Percentiles rank a stretch among this genome's conserved stretches.
Evolutionary conservation across 2,797 vertebrate genomes (phyloP).

Genomic region (Myotis findleyi): DNA sequence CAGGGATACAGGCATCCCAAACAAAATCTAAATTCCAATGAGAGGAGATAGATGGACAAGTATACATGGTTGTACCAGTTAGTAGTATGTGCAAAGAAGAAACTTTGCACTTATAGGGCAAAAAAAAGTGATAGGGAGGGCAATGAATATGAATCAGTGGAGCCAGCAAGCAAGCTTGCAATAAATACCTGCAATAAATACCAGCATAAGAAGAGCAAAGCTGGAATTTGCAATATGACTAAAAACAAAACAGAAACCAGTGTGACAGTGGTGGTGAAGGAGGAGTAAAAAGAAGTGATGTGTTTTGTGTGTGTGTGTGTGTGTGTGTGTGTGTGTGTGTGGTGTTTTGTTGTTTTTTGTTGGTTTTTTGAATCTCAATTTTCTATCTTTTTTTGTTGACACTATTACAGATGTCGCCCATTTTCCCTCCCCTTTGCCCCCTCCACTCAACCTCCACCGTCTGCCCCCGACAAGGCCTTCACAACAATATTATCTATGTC

Average conservation of each 20-base stretch:
- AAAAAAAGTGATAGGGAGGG: not conserved
- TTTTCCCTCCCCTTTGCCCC: not conserved
- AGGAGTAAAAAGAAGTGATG: no score
- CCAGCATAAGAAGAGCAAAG: not conserved
- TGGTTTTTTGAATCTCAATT: no score
- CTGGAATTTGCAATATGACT: not conserved
- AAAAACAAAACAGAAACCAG: not conserved
- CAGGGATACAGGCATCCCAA: not conserved
- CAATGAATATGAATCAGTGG: not conserved
- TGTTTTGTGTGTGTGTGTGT: no score
- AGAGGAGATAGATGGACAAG: not conserved
- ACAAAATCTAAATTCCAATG: not conserved
- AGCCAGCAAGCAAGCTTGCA: not conserved
- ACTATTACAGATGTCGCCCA: not conserved
- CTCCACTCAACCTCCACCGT: not conserved
- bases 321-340: no score
- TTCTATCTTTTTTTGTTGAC: not conserved
- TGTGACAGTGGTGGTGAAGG: fast-evolving
- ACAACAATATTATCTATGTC: not conserved
- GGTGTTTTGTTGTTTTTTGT: no score
- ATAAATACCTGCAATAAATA: not conserved
- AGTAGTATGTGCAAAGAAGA: not conserved
- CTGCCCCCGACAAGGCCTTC: fast-evolving
- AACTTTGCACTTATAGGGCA: not conserved
- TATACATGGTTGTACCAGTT: not conserved